phyloP scores from a whole-genome alignment of 2,888 invertebrate genomes.

The Calliscelio sp. region DNA sequence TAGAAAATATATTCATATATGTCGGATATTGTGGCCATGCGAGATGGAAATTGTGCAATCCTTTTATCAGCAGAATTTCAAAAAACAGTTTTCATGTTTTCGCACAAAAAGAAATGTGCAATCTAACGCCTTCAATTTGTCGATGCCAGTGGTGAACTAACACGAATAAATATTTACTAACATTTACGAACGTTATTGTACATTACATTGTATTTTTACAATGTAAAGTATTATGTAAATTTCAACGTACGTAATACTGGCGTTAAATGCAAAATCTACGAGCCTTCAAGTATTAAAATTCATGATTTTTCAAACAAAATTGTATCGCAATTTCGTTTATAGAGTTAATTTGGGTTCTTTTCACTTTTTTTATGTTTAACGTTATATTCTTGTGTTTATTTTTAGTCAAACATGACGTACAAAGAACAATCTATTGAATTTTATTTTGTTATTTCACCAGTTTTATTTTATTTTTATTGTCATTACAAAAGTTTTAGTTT shows the following conservation, averaged over 20 bases:
- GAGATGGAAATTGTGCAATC: constrained; percentile 48
- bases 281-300: too few species aligned
- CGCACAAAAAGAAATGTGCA: constrained; percentile 35
- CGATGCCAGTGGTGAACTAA: constrained; percentile 19
- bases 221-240: neutral
- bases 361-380: too few species aligned
- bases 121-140: constrained; percentile 34
- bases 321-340: too few species aligned
- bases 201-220: neutral
- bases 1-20: constrained; percentile 42
- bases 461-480: too few species aligned
- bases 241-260: neutral
- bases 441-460: too few species aligned
- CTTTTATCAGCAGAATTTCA: constrained; percentile 44
- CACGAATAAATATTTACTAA: constrained; percentile 22
- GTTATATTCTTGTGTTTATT: too few species aligned
- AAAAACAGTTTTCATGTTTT: constrained; percentile 50
- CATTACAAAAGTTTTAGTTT: too few species aligned
- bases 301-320: too few species aligned
- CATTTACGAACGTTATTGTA: constrained; percentile 2
- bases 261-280: too few species aligned
- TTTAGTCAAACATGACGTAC: too few species aligned
- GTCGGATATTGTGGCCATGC: constrained; percentile 10
- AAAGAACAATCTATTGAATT: too few species aligned
- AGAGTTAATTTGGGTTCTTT: too few species aligned